Percentiles rank a stretch among this genome's conserved stretches.
Evolutionary conservation across 2,797 vertebrate genomes (phyloP).

Genomic region (Pogoniulus pusillus): DNA sequence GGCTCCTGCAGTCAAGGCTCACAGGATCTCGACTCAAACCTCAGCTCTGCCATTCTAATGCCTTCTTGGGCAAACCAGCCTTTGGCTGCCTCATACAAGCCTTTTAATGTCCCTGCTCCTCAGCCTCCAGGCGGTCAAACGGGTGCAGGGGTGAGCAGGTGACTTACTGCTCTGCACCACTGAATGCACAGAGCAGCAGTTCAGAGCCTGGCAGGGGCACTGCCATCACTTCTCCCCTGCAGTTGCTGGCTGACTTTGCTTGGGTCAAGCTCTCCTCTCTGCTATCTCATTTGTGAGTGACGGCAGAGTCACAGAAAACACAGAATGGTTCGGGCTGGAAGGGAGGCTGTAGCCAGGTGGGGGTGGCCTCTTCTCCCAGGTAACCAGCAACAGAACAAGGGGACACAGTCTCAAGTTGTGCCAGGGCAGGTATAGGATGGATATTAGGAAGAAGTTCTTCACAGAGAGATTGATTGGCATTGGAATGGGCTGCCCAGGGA

Average conservation of each 20-base stretch:
- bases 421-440: too few species aligned
- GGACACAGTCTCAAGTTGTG: too few species aligned
- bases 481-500: too few species aligned
- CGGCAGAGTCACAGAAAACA: too few species aligned
- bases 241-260: neutral
- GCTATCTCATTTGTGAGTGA: neutral
- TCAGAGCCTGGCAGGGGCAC: neutral
- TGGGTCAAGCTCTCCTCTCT: neutral
- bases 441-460: too few species aligned
- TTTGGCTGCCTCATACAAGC: neutral
- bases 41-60: neutral
- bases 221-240: neutral
- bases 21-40: neutral
- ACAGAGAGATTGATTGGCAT: too few species aligned
- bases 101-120: neutral
- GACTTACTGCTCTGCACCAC: neutral
- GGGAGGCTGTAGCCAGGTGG: too few species aligned
- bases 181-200: fast-evolving
- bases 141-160: neutral
- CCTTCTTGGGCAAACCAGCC: neutral
- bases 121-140: neutral
- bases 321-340: too few species aligned
- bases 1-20: neutral
- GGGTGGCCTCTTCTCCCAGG: too few species aligned
- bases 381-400: too few species aligned